A percentile compares a stretch with the other conserved stretches of the same genome.
Evolutionary conservation across 2,113 vertebrate genomes (phyloP).

Genomic region (Grammomys dolichurus): DNA sequence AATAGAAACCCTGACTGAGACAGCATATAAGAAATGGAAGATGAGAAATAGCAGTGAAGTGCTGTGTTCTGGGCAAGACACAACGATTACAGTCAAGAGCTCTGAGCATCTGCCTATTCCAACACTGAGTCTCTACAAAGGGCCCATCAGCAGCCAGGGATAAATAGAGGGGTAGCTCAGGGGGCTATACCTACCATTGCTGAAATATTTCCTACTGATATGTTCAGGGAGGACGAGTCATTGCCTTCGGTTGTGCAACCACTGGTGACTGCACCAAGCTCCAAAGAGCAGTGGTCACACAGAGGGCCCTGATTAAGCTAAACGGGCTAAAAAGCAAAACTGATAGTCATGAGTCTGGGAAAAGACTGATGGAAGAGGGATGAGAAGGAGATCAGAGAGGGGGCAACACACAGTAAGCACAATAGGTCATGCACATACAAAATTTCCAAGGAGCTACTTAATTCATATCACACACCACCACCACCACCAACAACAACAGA

Average conservation of each 20-base stretch:
- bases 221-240: background rate
- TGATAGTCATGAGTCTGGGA: background rate
- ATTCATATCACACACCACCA: background rate
- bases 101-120: background rate
- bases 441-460: background rate
- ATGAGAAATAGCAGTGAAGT: background rate
- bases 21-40: background rate
- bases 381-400: background rate
- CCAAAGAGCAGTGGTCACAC: background rate
- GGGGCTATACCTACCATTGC: background rate
- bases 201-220: background rate
- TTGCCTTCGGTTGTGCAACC: background rate
- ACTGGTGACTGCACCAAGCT: background rate
- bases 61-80: too few relatives aligned
- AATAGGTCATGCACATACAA: background rate
- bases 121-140: background rate
- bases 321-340: background rate
- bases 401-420: too few relatives aligned
- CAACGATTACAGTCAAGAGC: background rate
- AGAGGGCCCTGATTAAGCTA: background rate
- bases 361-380: background rate
- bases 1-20: too few relatives aligned
- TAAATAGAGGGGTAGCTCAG: rapidly evolving
- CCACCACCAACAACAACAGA: background rate
- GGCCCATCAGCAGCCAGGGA: background rate